Conservation (phyloP, 2,888 invertebrate species). For the Capitulum mitella region DNA sequence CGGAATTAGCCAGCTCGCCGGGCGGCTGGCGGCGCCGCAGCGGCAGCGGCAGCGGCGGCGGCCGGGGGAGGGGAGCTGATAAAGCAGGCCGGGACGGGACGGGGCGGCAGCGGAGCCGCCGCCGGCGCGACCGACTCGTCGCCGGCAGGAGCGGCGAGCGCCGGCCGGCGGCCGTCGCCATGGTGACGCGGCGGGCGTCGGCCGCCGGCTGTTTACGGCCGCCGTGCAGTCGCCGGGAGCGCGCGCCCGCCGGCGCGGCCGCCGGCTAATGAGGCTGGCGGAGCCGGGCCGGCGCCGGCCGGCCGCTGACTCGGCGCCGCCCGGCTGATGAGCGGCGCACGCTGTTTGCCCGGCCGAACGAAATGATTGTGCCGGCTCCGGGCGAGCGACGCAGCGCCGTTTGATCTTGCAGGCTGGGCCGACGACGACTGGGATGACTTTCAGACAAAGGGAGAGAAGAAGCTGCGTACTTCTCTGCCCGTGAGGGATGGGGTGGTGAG, state of each 20-base stretch:
- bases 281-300: constrained; percentile 6
- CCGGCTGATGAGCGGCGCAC: background rate
- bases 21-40: no score
- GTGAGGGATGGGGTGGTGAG: no score
- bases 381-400: constrained; percentile 1
- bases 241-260: background rate
- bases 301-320: constrained; percentile 24
- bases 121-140: background rate
- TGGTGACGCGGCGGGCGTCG: background rate
- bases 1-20: background rate
- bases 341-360: background rate
- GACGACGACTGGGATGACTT: constrained; percentile 3
- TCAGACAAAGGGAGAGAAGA: constrained; percentile 7
- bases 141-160: background rate
- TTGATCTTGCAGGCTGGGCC: constrained; percentile 27
- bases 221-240: background rate
- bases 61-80: no score
- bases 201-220: background rate
- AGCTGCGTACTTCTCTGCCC: background rate
- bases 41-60: no score
- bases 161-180: background rate
- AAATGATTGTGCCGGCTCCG: background rate
- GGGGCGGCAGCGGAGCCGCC: no score
- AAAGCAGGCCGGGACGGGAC: no score
- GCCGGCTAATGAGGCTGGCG: constrained; percentile 22